Conservation (phyloP, 2,888 invertebrate genomes). For the Troides aeacus region DNA sequence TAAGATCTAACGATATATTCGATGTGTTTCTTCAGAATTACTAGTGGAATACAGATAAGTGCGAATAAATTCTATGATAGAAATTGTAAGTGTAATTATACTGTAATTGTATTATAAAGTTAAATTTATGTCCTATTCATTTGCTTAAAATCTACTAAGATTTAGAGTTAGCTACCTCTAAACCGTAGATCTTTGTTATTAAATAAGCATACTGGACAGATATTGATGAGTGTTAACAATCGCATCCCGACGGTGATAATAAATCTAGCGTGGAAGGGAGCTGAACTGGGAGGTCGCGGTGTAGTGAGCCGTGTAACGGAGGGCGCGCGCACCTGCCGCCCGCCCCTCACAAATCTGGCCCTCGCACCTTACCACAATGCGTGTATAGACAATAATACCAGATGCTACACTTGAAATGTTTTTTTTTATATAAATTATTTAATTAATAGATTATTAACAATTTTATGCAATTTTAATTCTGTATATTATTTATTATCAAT, state of each 20-base stretch:
- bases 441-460: not conserved
- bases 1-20: too few relatives aligned
- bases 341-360: slow-evolving; percentile 74
- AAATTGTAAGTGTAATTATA: too few relatives aligned
- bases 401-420: slow-evolving; percentile 25
- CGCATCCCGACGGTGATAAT: slow-evolving; percentile 26
- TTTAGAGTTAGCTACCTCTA: not conserved
- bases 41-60: too few relatives aligned
- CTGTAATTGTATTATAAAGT: too few relatives aligned
- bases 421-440: not conserved
- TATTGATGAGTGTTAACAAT: slow-evolving; percentile 27
- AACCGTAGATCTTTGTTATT: slow-evolving; percentile 7
- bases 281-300: slow-evolving; percentile 25
- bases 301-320: slow-evolving; percentile 60
- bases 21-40: too few relatives aligned
- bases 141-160: not conserved
- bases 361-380: slow-evolving; percentile 56
- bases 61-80: too few relatives aligned
- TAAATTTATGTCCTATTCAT: not conserved
- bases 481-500: too few relatives aligned
- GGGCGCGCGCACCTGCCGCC: slow-evolving; percentile 71
- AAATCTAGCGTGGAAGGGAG: slow-evolving; percentile 28
- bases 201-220: slow-evolving; percentile 16
- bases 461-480: too few relatives aligned
- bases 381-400: slow-evolving; percentile 46